Evolutionary conservation across 2,888 invertebrate genomes (phyloP), one percentile per base, ranked within the genome.

Genomic region (Lithophane leautieri): DNA sequence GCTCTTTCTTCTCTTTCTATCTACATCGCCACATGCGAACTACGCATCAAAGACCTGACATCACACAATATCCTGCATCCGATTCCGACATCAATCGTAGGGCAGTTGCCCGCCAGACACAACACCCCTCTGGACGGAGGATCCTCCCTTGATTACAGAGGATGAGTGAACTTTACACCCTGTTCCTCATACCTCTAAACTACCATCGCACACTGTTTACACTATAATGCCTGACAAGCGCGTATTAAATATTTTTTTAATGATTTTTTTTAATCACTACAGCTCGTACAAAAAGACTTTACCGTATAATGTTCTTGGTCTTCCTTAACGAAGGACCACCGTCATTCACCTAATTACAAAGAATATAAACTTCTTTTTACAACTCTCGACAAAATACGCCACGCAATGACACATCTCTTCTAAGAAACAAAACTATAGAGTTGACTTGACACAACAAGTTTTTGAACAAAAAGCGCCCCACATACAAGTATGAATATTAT

Each of bases 391-490:
- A 40, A 85, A 85, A 82, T 66, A 85, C 19, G 2, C n/a, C 54
- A 83, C 34, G 6, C 34, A 34, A 34, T 34, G 34, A 34, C 58
- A 22, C 25, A 22, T 54, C 42, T 62, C 12, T 83, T 82, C 83
- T 85, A 69, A 79, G 83, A 85, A 85, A 76, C 22, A 79, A 85
- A 85, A 77, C 73, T 42, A 62, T 74, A 70, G 70, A 70, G n/a
- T 6, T 3, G 42, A 65, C 34, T 71, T 68, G 56, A 42, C 11
- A 28, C 40, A 71, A 70, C 83, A 34, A 54, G 74, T 79, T 83
- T 79, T 75, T 47, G 0, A 66, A 74, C 44, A 86, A 86, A 85
- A 80, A 86, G 19, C 67, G 73, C 42, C 63, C 81, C 62, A 86
- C 70, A 81, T 78, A 76, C 61, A 56, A 42, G 71, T 72, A 78